Base-by-base conservation (phyloP, 2,888 invertebrate species). In the Pycnomerus fuliginosus region DNA sequence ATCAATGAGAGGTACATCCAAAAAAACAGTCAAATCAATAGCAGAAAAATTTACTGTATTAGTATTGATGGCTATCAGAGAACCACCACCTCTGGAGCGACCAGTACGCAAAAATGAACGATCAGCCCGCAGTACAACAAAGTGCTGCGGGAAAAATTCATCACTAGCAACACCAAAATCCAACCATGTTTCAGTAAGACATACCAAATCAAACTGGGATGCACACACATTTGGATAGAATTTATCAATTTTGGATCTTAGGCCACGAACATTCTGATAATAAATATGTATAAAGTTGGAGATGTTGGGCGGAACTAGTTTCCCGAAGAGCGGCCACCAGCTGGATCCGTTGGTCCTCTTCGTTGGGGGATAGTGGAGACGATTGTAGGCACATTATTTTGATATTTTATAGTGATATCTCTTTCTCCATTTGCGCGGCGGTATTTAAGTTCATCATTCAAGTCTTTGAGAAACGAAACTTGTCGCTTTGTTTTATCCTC, bases 401-500 rank as follows among this genome's bases (percentile, higher is more conserved):
- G n/a, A n/a, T n/a, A n/a, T n/a, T n/a, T n/a, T n/a, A n/a, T n/a
- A n/a, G n/a, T n/a, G n/a, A n/a, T n/a, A n/a, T n/a, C n/a, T n/a
- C n/a, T n/a, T 28, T 7, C 11, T 10, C 28, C 28, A 12, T 28
- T 28, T 28, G 1, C 12, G 1, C 1, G 28, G 8, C 7, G 7
- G 7, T n/a, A 7, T 10, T 12, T 28, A 7, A 28, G 11, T 28
- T 28, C 28, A 7, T 28, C 8, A 10, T 28, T 28, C 11, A 28
- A 10, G 7, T 28, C 10, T 28, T 1, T 7, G 5, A 28, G 12
- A 10, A n/a, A 28, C 7, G 7, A n/a, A n/a, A n/a, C 8, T 10
- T 28, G 28, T 12, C 10, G 28, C 12, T 12, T 28, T n/a, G 28
- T 28, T 10, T 10, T 28, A 12, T 28, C 28, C 7, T 28, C 28